Percentiles rank a stretch among this genome's conserved stretches.
Evolutionary conservation across 2,113 vertebrate species (phyloP).

Genomic region (Lophius piscatorius): DNA sequence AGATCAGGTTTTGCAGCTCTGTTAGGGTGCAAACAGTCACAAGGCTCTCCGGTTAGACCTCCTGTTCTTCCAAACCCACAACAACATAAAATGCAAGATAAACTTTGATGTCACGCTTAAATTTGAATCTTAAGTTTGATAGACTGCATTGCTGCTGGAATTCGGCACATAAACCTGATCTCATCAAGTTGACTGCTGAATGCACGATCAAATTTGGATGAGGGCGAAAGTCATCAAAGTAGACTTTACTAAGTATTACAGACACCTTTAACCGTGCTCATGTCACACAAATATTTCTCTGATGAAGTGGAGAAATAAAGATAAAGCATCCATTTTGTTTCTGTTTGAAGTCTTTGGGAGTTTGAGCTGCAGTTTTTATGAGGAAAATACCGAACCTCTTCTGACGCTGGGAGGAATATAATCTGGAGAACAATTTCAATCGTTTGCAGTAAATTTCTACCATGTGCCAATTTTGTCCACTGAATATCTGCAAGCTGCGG

Average conservation of each 20-base stretch:
- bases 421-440: not conserved
- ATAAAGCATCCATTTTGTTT: not conserved
- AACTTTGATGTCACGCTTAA: no score
- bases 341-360: not conserved
- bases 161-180: no score
- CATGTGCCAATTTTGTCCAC: conserved; percentile 1
- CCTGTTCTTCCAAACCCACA: no score
- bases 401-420: conserved; percentile 5
- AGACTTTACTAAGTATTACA: not conserved
- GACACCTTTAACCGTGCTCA: not conserved
- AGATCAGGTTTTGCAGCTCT: not conserved
- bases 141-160: no score
- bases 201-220: no score
- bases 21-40: not conserved
- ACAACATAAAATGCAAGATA: no score
- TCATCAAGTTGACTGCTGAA: no score
- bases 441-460: not conserved
- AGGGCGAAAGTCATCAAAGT: not conserved
- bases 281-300: not conserved
- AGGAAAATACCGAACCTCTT: not conserved
- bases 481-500: not conserved
- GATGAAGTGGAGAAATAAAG: not conserved
- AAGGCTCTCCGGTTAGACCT: conserved; percentile 1
- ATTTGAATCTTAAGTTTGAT: no score
- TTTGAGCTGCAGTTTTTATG: conserved; percentile 2